Conservation (phyloP, 2,113 vertebrate species). For the Corvus cornix region DNA sequence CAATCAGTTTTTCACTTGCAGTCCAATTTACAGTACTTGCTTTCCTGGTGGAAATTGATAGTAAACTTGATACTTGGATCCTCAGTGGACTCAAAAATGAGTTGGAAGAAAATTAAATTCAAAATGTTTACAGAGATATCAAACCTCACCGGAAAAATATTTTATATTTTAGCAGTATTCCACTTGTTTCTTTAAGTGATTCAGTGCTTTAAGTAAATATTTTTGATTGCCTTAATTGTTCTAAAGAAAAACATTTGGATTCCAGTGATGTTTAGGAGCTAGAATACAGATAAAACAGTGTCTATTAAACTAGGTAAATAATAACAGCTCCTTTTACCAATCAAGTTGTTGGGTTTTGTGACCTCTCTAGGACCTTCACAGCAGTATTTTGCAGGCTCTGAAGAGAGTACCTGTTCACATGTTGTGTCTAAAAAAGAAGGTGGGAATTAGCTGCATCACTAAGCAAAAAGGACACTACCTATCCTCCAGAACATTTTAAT, state of each 20-base stretch:
- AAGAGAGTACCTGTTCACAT: not conserved
- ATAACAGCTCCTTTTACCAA: not conserved
- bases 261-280: not conserved
- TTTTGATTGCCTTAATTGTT: constrained; percentile 13
- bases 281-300: not conserved
- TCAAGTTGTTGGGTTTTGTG: not conserved
- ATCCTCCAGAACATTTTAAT: not conserved
- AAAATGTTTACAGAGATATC: not conserved
- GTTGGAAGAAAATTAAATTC: not conserved
- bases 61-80: not conserved
- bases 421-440: not conserved
- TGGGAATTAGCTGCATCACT: not conserved
- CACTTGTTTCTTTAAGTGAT: constrained; percentile 1
- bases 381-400: not conserved
- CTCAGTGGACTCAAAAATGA: not conserved
- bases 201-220: constrained; percentile 4
- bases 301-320: not conserved
- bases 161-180: not conserved
- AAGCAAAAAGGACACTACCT: not conserved
- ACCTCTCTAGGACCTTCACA: not conserved
- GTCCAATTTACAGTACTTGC: not conserved
- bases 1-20: not conserved
- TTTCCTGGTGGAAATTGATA: not conserved
- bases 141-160: not conserved
- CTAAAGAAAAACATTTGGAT: constrained; percentile 30